Base-by-base conservation (phyloP, 2,888 invertebrate genomes). In the Pandemis cinnamomeana region DNA sequence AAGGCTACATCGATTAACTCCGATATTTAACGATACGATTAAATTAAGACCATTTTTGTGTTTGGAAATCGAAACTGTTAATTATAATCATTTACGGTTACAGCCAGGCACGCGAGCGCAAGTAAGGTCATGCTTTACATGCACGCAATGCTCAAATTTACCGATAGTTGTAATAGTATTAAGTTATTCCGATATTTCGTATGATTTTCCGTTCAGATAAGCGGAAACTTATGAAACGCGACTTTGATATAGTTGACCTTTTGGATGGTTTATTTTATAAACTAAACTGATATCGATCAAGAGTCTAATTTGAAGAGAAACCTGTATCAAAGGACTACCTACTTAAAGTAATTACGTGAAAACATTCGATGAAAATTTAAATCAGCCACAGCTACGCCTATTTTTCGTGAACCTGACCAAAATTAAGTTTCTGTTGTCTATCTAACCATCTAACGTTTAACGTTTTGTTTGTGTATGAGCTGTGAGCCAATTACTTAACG, bases 61-160 rank as follows among this genome's bases (percentile, higher is more conserved):
- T 74, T 74, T 67, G 55, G 74, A 71, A 74, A 74, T 74, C 71
- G 66, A 74, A 66, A 74, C 66, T n/a, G 58, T 42, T 51, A 62
- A 64, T 73, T 73, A 69, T 74, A 71, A 74, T 53, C 27, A 62
- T 51, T 71, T 61, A 67, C 70, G 27, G 71, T 67, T 70, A 51
- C 11, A 46, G 64, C 60, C 58, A 46, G 41, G 20, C 70, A 72
- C 63, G 77, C 75, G 71, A 75, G 67, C 72, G 70, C 46, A 27
- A 76, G 71, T 70, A 81, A 84, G 84, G 84, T 83, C 88, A 85
- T 80, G 85, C 84, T 83, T 87, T 78, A 64, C 72, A 72, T 66
- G 72, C 75, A 72, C 69, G 72, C 75, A 69, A 75, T 68, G 44
- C 36, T 64, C 44, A 73, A 61, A 66, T 61, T 71, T 46, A 48